Evolutionary conservation across 2,888 invertebrate species (phyloP).

Genomic region (Pecten maximus): DNA sequence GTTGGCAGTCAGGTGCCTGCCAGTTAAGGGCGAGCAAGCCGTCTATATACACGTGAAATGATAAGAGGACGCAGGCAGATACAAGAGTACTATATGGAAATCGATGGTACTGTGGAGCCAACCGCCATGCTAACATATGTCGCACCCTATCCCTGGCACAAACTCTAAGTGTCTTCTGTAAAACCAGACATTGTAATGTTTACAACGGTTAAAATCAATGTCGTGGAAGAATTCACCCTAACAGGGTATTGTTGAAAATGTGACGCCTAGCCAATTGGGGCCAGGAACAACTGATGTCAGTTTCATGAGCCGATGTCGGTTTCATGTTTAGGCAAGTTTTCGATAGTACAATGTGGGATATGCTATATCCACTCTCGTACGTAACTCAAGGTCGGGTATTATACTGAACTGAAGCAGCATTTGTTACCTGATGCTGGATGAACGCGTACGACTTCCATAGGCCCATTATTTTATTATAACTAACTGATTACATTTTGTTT

Average conservation of each 20-base stretch:
- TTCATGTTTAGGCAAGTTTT: neutral
- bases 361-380: neutral
- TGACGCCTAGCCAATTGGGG: neutral
- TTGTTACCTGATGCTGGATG: neutral
- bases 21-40: neutral
- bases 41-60: neutral
- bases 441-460: neutral
- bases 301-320: too few relatives aligned
- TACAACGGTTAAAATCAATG: conserved; percentile 14
- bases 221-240: neutral
- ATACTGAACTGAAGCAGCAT: neutral
- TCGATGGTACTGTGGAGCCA: neutral
- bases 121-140: neutral
- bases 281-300: neutral
- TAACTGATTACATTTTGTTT: neutral
- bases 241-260: neutral
- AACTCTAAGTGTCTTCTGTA: neutral
- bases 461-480: neutral
- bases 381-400: conserved; percentile 6
- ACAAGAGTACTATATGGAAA: neutral
- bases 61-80: neutral
- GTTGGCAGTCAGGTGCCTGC: neutral
- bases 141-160: neutral
- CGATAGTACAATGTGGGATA: neutral
- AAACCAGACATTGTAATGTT: neutral